Evolutionary conservation across 2,888 invertebrate species (phyloP).

Genomic region (Allophyes oxyacanthae): DNA sequence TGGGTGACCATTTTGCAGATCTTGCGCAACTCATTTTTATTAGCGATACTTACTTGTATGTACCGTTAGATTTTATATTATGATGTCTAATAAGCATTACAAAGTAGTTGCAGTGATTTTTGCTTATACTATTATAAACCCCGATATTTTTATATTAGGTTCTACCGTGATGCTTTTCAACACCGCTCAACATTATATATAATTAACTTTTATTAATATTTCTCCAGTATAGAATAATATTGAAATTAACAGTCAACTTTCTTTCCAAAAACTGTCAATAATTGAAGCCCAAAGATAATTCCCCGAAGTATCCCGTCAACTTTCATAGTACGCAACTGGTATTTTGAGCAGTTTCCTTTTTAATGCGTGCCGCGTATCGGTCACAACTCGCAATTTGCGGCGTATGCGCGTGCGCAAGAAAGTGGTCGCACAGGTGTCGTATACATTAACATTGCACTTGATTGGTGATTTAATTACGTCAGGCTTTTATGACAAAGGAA

Average conservation of each 20-base stretch:
- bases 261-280: constrained; percentile 19
- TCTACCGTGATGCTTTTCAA: no score
- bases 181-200: no score
- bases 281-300: constrained; percentile 15
- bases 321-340: constrained; percentile 35
- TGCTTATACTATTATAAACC: no score
- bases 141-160: no score
- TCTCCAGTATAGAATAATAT: neutral
- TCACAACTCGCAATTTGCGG: constrained; percentile 18
- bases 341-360: constrained; percentile 26
- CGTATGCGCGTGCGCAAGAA: constrained; percentile 57
- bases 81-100: neutral
- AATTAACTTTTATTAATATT: no score
- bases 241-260: constrained; percentile 28
- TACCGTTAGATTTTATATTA: constrained; percentile 7
- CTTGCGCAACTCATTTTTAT: constrained; percentile 6
- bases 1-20: neutral
- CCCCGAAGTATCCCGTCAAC: constrained; percentile 25
- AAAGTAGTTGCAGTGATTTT: neutral
- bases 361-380: constrained; percentile 26
- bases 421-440: constrained; percentile 60
- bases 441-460: constrained; percentile 57
- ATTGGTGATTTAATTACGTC: constrained; percentile 60
- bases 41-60: neutral
- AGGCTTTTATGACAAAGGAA: constrained; percentile 27